Base-by-base conservation (phyloP, 1,140 invertebrate genomes). In the Drosophila seguyi region DNA sequence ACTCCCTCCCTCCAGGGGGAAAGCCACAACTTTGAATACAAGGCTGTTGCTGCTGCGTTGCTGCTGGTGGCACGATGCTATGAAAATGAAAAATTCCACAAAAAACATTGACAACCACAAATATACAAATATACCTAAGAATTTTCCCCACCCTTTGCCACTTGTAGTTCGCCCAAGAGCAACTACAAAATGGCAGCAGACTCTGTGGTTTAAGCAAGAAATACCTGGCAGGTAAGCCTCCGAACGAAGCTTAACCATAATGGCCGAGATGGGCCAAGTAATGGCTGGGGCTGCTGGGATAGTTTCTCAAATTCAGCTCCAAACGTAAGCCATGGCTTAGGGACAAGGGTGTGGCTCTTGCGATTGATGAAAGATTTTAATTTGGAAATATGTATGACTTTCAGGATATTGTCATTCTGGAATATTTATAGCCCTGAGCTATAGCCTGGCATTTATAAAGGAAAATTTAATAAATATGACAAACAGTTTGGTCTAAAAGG, bases 31-130 rank as follows among this genome's bases (percentile, higher is more conserved):
- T 72, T 72, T 58, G 66, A 59, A 72, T 72, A 36, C 47, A 31
- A 59, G 59, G 34, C 50, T 53, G 50, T 53, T 50, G n/a, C 27
- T 50, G 20, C 8, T 45, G 4, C 13, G 25, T 25, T 25, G 22
- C 22, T 47, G 39, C 3, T 50, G 18, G 16, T 53, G 20, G 20
- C 20, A 50, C 16, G 47, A 31, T 42, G 42, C 53, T 62, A 68
- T 52, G 75, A 61, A 67, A 71, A 67, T 72, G 71, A 62, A 75
- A 62, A 85, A 72, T 84, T 80, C 72, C 66, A 50, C 39, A 65
- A 50, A 16, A 59, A 59, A 59, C 69, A 83, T 83, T 83, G 80
- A 75, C 80, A 83, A 34, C 52, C 60, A 50, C 29, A 68, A 22
- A 39, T 66, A 61, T n/a, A 50, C 20, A 55, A 55, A 55, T 50